Percentiles rank a stretch among this genome's conserved stretches.
Conservation (phyloP, 2,113 vertebrate genomes). For the Pterophyllum scalare region DNA sequence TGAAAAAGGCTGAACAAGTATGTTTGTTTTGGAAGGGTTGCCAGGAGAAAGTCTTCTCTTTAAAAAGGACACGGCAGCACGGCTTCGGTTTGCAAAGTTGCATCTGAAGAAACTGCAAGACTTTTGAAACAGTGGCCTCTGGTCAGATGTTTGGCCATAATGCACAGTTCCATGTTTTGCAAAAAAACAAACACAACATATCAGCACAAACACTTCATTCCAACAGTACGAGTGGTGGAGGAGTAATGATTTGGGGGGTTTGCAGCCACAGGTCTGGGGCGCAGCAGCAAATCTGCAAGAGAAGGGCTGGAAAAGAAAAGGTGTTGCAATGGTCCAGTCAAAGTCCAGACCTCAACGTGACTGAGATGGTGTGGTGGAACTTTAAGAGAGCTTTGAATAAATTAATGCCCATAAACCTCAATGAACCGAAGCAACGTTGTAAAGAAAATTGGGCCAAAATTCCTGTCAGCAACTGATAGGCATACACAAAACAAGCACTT, state of each 20-base stretch:
- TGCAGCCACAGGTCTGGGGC: background rate
- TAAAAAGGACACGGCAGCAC: no score
- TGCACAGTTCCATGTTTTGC: no score
- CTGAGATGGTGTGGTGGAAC: background rate
- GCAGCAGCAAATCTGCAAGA: background rate
- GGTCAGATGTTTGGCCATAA: no score
- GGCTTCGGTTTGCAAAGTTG: background rate
- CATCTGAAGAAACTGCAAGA: background rate
- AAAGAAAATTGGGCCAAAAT: background rate
- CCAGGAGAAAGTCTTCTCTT: no score
- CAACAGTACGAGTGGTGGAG: background rate
- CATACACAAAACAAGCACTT: background rate
- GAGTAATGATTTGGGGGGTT: background rate
- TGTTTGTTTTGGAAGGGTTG: no score
- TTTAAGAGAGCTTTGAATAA: background rate
- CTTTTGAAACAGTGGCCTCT: background rate
- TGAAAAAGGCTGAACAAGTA: no score
- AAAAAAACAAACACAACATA: no score
- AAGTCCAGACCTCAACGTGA: background rate
- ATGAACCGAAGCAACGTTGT: background rate
- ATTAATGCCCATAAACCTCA: background rate
- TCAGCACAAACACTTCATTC: background rate
- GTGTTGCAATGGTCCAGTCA: background rate
- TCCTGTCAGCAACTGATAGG: background rate
- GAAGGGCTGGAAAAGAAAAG: background rate